Conservation (phyloP, 2,888 invertebrate species). For the Steinernema hermaphroditum region DNA sequence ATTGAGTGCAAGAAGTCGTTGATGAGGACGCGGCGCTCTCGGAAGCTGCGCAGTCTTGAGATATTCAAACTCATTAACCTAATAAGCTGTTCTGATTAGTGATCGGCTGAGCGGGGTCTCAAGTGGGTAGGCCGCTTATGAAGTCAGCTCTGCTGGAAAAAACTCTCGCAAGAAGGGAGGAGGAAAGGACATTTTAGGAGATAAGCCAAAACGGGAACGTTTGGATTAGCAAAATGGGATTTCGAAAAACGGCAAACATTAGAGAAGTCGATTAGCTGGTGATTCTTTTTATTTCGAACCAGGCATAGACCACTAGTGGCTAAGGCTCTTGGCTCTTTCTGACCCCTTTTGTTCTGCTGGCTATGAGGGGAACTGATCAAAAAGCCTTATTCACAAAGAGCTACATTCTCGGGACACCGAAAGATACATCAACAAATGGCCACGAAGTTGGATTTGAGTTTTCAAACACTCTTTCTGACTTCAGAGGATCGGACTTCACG, state of each 20-base stretch:
- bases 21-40: conserved; percentile 3
- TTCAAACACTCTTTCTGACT: too few relatives aligned
- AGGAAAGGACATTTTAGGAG: not conserved
- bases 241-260: not conserved
- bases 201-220: not conserved
- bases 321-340: too few relatives aligned
- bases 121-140: not conserved
- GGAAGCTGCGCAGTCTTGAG: conserved; percentile 5
- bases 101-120: not conserved
- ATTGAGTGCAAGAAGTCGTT: conserved; percentile 19
- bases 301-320: too few relatives aligned
- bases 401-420: too few relatives aligned
- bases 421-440: too few relatives aligned
- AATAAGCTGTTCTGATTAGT: conserved; percentile 26
- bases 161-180: not conserved
- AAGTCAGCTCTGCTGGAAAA: not conserved
- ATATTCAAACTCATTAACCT: conserved; percentile 30
- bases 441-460: too few relatives aligned
- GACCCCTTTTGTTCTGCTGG: too few relatives aligned
- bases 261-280: too few relatives aligned
- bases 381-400: too few relatives aligned
- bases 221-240: not conserved
- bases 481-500: too few relatives aligned
- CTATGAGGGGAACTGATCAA: too few relatives aligned
- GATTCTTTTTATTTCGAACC: too few relatives aligned